Evolutionary conservation across 2,888 invertebrate genomes (phyloP).

Genomic region (Caenorhabditis sp.): DNA sequence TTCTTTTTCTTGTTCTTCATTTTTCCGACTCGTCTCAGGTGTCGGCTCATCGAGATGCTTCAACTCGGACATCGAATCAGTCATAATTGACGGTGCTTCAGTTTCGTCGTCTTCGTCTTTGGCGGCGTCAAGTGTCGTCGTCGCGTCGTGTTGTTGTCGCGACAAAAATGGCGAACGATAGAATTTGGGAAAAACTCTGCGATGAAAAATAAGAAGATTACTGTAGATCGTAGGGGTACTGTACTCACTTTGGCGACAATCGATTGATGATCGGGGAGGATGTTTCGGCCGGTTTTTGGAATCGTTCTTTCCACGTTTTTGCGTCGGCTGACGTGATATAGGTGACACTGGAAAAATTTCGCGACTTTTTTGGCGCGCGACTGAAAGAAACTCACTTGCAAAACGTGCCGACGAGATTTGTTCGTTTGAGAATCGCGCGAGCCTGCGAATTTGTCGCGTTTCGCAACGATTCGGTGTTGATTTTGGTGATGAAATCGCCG

Average conservation of each 20-base stretch:
- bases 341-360: slow-evolving; percentile 75
- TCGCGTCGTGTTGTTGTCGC: slow-evolving; percentile 33
- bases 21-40: not conserved
- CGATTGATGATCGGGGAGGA: slow-evolving; percentile 56
- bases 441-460: slow-evolving; percentile 76
- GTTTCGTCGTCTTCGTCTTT: slow-evolving; percentile 41
- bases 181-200: slow-evolving; percentile 76
- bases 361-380: too few relatives aligned
- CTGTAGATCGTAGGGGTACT: too few relatives aligned
- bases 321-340: slow-evolving; percentile 76
- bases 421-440: slow-evolving; percentile 75
- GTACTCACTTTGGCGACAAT: slow-evolving; percentile 66
- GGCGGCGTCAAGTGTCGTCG: slow-evolving; percentile 21
- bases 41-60: not conserved
- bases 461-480: slow-evolving; percentile 77
- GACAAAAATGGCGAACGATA: slow-evolving; percentile 72
- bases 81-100: slow-evolving; percentile 41
- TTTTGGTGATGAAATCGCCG: slow-evolving; percentile 76
- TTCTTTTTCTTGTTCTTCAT: not conserved
- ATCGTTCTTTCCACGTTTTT: slow-evolving; percentile 72
- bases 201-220: too few relatives aligned
- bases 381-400: slow-evolving; percentile 76
- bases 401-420: slow-evolving; percentile 76
- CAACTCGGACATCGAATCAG: slow-evolving; percentile 34
- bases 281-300: slow-evolving; percentile 56